Evolutionary conservation across 2,797 vertebrate genomes (phyloP), one percentile per base, ranked within the genome.

Genomic region (Dallia pectoralis): DNA sequence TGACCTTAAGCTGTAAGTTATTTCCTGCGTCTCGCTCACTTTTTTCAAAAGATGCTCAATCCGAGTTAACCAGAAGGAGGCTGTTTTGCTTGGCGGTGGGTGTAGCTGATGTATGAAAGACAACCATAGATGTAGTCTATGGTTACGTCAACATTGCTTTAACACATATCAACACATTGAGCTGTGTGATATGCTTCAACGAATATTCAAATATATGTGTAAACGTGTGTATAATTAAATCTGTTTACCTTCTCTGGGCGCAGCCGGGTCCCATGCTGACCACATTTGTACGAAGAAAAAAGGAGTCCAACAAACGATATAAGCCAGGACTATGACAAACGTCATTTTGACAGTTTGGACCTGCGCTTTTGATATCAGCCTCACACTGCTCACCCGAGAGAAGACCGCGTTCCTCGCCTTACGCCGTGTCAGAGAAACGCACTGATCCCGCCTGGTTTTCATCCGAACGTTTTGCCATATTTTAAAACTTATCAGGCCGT

Each of bases 201-300:
- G 7, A 30, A 32, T 32, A 64, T 30, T 16, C 62, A 16, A 25
- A 22, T 18, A 25, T 44, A 49, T 49, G 8, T 14, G 48, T 14
- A 68, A 27, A 59, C 8, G 11, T 12, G 8, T 56, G 53, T 25
- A 12, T 29, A 48, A 68, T 67, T 4, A 29, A 49, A 68, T 12
- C 25, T 5, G 25, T 75, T 82, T 95, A 99, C 98, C 95, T 95
- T 99, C 98, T 78, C 93, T 93, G 1, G 98, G 98, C 5, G 98
- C 95, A 0, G 95, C 83, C 0, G 87, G 91, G 77, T 99, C 98
- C 98, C 98, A 99, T 27, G 95, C 98, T 0, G 96, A 96, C 98
- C 98, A 99, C 97, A 99, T 97, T 93, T 99, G 97, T 85, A 97
- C 97, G 36, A 95, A 96, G 91, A 99, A 99, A 88, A 98, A 99